Conservation (phyloP, 30 jellyfish, hydroid and myxozoan species). For the Sanderia malayensis region DNA sequence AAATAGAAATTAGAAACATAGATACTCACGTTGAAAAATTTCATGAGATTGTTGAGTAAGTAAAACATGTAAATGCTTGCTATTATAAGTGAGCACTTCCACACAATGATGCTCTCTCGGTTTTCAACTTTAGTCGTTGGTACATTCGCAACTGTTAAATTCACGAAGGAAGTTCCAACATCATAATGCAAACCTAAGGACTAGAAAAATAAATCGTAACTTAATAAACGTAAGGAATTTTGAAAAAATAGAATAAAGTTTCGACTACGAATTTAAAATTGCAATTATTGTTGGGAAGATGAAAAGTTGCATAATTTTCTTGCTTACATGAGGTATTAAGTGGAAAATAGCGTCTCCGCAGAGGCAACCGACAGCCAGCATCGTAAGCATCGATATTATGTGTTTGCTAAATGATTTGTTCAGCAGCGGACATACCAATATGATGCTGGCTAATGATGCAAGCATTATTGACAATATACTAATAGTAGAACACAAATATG, state of each 20-base stretch:
- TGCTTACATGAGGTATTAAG: conserved; percentile 77
- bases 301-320: no score
- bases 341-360: conserved; percentile 80
- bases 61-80: conserved; percentile 71
- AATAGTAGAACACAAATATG: conserved; percentile 50
- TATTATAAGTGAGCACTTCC: conserved; percentile 61
- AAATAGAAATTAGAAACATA: no score
- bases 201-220: conserved; percentile 2
- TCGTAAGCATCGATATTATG: conserved; percentile 65
- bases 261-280: no score
- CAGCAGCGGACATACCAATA: conserved; percentile 65
- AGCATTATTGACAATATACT: conserved; percentile 38
- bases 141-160: conserved; percentile 9
- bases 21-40: conserved; percentile 54
- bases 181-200: conserved; percentile 36
- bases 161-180: not conserved
- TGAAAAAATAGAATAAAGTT: no score
- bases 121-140: not conserved
- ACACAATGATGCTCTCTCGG: conserved; percentile 27
- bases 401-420: conserved; percentile 68
- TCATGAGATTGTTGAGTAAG: conserved; percentile 58
- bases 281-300: no score
- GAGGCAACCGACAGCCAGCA: conserved; percentile 86
- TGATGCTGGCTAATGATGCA: conserved; percentile 22
- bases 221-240: no score